Evolutionary conservation across 2,888 invertebrate species (phyloP).

Genomic region (Gibbula magus): DNA sequence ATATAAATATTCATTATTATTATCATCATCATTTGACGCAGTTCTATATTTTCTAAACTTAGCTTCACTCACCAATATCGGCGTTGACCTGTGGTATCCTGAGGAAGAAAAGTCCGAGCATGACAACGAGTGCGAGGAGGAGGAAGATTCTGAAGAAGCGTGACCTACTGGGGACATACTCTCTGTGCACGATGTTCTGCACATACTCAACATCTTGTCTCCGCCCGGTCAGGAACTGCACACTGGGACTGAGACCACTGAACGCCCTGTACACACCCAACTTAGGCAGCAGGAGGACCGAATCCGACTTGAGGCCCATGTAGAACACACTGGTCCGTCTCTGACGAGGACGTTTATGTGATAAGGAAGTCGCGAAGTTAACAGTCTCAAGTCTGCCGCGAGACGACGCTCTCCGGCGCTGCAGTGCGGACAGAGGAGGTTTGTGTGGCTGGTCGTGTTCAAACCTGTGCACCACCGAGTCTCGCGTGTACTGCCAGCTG

Average conservation of each 20-base stretch:
- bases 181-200: background rate
- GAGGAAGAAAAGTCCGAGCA: background rate
- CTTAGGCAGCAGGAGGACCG: background rate
- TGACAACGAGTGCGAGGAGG: background rate
- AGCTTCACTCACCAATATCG: constrained; percentile 20
- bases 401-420: background rate
- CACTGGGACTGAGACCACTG: background rate
- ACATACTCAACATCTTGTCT: background rate
- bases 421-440: background rate
- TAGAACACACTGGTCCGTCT: background rate
- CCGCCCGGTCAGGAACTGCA: background rate
- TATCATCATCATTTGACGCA: too few species aligned
- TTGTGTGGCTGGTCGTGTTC: background rate
- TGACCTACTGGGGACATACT: constrained; percentile 14
- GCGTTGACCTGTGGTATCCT: background rate
- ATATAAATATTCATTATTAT: too few species aligned
- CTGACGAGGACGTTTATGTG: background rate
- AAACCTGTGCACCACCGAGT: background rate
- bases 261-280: background rate
- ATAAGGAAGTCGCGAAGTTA: background rate
- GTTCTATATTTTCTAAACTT: too few species aligned
- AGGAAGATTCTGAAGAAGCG: constrained; percentile 16
- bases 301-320: background rate
- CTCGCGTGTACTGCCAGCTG: background rate
- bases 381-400: background rate